These are phyloP conservation scores for Lithophane leautieri DNA, from an alignment of 2,888 invertebrate genomes.

Conservation along the genomic window DNA sequence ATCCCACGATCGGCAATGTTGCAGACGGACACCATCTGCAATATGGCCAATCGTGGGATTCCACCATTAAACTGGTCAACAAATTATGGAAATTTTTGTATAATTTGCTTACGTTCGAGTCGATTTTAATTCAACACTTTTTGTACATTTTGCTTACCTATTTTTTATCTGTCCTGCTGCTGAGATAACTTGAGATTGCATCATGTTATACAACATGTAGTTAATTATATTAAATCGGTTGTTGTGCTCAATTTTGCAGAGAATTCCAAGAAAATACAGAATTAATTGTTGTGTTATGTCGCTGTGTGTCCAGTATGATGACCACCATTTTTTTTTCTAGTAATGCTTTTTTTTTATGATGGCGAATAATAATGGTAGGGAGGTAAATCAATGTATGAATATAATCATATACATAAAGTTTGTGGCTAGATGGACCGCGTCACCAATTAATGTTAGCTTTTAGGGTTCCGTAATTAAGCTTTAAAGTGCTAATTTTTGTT, in stretches of 20 bases:
- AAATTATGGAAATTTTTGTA: slow-evolving; percentile 3
- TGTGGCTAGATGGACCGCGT: too few relatives aligned
- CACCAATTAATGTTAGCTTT: too few relatives aligned
- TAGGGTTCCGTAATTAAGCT: too few relatives aligned
- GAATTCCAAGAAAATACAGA: neutral
- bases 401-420: too few relatives aligned
- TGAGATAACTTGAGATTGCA: slow-evolving; percentile 19
- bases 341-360: too few relatives aligned
- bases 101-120: neutral
- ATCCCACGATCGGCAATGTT: too few relatives aligned
- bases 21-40: too few relatives aligned
- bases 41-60: too few relatives aligned
- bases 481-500: too few relatives aligned
- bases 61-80: neutral
- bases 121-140: slow-evolving; percentile 11
- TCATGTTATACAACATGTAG: slow-evolving; percentile 3
- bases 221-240: neutral
- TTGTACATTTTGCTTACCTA: slow-evolving; percentile 6
- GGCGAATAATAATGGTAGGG: too few relatives aligned
- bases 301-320: neutral
- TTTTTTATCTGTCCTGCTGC: neutral
- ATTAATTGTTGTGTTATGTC: neutral
- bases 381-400: too few relatives aligned
- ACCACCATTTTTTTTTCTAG: neutral
- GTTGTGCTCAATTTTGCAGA: neutral